Conservation (phyloP, 2,888 invertebrate genomes). For the Melanargia galathea region DNA sequence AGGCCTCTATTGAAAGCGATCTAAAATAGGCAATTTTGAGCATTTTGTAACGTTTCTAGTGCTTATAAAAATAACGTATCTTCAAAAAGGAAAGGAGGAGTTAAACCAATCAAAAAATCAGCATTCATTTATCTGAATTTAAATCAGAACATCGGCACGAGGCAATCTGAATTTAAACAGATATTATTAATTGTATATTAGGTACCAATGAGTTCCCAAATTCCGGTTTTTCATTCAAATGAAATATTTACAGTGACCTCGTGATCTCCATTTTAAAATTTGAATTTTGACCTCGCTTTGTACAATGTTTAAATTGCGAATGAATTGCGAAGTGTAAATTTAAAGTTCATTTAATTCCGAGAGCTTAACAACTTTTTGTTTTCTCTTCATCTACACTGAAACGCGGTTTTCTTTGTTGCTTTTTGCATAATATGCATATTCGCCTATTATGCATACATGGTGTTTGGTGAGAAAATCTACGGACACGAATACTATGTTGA, state of each 20-base stretch:
- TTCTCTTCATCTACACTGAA: constrained; percentile 9
- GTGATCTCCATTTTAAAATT: constrained; percentile 57
- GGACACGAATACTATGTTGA: neutral
- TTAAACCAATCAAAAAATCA: no score
- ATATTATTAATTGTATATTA: neutral
- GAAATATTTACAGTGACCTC: constrained; percentile 57
- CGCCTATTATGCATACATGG: constrained; percentile 11
- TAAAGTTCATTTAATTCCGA: constrained; percentile 23
- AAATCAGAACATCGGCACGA: neutral
- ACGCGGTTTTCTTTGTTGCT: constrained; percentile 16
- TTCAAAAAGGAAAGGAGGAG: no score
- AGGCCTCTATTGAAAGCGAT: no score
- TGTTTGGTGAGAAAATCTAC: constrained; percentile 14
- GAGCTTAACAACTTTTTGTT: constrained; percentile 24
- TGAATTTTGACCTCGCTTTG: constrained; percentile 35
- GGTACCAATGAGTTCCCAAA: neutral
- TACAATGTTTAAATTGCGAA: constrained; percentile 24
- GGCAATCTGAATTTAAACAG: neutral
- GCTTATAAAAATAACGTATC: no score
- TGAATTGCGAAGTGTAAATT: constrained; percentile 23
- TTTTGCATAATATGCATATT: constrained; percentile 15
- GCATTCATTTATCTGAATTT: no score
- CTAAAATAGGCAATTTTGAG: no score
- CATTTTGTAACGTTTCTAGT: no score
- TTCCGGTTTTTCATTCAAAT: neutral